Evolutionary conservation across 2,888 invertebrate genomes (phyloP).

Genomic region (Dicycla oo): DNA sequence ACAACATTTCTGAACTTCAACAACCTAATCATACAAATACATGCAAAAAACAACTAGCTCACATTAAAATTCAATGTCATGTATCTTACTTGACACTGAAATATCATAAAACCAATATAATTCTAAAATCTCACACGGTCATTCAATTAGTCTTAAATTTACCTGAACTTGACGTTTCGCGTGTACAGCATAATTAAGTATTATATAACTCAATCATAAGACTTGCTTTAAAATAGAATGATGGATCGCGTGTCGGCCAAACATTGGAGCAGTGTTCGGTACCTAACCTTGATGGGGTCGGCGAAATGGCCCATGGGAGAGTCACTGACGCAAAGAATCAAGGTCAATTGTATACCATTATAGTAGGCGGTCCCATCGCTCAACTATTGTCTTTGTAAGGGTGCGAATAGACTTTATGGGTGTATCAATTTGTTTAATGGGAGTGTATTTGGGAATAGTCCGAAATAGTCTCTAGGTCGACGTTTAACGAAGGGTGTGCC

Average conservation of each 20-base stretch:
- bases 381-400: constrained; percentile 68
- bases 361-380: constrained; percentile 67
- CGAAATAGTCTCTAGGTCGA: constrained; percentile 31
- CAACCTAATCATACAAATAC: constrained; percentile 13
- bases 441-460: constrained; percentile 39
- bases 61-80: constrained; percentile 28
- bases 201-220: constrained; percentile 54
- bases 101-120: constrained; percentile 44
- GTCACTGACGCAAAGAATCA: constrained; percentile 78
- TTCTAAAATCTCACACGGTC: constrained; percentile 36
- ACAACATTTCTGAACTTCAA: constrained; percentile 5
- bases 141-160: constrained; percentile 50
- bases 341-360: constrained; percentile 76
- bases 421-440: constrained; percentile 69
- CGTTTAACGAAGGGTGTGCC: constrained; percentile 31
- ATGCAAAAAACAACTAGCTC: constrained; percentile 18
- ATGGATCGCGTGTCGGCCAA: constrained; percentile 63
- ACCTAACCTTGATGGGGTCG: constrained; percentile 69
- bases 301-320: constrained; percentile 78
- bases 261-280: constrained; percentile 58
- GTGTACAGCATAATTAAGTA: constrained; percentile 37
- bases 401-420: constrained; percentile 64
- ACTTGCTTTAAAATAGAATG: constrained; percentile 56
- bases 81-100: constrained; percentile 18
- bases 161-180: constrained; percentile 50